Percentiles rank a stretch among this genome's conserved stretches.
These are phyloP conservation scores for Cynaeus angustus DNA, from an alignment of 2,888 invertebrate genomes.

Conservation along the genomic window DNA sequence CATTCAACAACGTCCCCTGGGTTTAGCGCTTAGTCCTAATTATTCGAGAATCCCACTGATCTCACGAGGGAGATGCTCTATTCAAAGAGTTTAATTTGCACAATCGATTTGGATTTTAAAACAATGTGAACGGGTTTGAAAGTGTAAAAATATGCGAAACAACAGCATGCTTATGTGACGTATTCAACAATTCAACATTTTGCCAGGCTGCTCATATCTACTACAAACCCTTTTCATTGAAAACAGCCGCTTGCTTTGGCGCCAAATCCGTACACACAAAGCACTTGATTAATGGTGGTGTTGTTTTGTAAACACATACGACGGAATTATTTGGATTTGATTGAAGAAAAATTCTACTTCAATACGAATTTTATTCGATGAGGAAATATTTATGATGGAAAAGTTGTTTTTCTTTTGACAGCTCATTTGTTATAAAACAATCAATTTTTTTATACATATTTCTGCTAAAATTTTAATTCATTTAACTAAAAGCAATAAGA, in stretches of 20 bases:
- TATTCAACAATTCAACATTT: no score
- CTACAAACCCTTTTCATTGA: conserved; percentile 10
- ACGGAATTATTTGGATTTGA: conserved; percentile 38
- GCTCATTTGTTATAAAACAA: no score
- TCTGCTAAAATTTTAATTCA: no score
- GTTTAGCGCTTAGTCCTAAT: conserved; percentile 51
- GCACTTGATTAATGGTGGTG: conserved; percentile 36
- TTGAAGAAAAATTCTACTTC: conserved; percentile 36
- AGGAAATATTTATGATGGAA: conserved; percentile 19
- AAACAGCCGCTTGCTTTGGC: conserved; percentile 20
- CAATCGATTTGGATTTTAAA: neutral
- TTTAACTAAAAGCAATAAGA: no score
- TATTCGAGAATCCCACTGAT: conserved; percentile 19
- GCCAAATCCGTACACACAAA: conserved; percentile 37
- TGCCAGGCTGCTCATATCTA: neutral
- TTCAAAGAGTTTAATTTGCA: conserved; percentile 10
- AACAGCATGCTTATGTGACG: no score
- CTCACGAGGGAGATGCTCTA: neutral
- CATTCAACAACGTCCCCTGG: conserved; percentile 44
- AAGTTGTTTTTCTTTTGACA: no score
- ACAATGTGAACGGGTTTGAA: neutral
- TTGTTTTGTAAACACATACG: conserved; percentile 42
- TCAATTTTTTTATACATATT: no score
- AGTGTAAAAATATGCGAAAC: neutral
- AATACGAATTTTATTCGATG: conserved; percentile 32